phyloP scores from a whole-genome alignment of 2,113 vertebrate genomes.

The Pachypanchax playfairii region DNA sequence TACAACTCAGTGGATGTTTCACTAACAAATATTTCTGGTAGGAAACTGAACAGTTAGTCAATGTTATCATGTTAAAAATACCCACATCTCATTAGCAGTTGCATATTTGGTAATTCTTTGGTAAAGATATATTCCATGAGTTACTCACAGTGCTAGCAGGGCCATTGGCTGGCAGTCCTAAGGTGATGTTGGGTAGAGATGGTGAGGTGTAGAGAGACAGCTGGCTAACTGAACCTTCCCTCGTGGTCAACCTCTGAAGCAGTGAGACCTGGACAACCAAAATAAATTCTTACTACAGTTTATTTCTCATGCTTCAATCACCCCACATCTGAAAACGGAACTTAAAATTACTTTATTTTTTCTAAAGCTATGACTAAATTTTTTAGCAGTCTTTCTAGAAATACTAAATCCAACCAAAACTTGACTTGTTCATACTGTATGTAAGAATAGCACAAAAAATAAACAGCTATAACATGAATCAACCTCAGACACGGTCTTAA shows the following conservation, averaged over 20 bases:
- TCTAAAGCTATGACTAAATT: too few species aligned
- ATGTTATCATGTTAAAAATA: too few species aligned
- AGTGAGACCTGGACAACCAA: conserved; percentile 82
- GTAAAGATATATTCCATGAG: neutral
- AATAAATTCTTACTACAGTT: neutral
- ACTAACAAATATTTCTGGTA: neutral
- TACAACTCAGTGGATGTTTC: neutral
- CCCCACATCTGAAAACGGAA: too few species aligned
- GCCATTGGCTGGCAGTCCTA: conserved; percentile 92
- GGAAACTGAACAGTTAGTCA: neutral
- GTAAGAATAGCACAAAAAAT: too few species aligned
- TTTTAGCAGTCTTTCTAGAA: too few species aligned
- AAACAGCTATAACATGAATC: too few species aligned
- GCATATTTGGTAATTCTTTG: neutral
- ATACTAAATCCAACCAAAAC: too few species aligned
- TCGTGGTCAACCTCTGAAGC: conserved; percentile 87
- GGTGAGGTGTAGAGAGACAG: conserved; percentile 96
- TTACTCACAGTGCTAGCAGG: conserved; percentile 87
- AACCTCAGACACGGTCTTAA: too few species aligned
- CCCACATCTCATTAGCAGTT: too few species aligned
- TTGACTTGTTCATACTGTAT: too few species aligned
- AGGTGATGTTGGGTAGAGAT: conserved; percentile 95
- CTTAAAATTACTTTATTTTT: too few species aligned
- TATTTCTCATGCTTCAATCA: too few species aligned
- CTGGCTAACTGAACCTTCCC: conserved; percentile 88